Evolutionary conservation across 2,797 vertebrate species (phyloP), one percentile per base, ranked within the genome.

Genomic region (Gephyroberyx darwinii): DNA sequence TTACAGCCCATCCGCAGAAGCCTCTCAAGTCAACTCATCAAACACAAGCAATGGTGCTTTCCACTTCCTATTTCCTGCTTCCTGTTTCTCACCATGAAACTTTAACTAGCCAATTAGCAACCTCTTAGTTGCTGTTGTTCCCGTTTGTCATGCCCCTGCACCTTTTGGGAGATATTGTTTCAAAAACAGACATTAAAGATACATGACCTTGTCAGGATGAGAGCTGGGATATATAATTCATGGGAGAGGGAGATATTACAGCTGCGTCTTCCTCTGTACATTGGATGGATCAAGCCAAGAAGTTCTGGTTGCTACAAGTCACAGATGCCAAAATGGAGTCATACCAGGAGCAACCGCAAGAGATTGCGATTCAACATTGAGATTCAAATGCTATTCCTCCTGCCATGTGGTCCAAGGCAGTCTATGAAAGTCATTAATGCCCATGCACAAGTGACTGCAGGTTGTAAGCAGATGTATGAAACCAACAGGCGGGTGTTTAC

Each of bases 81-180:
- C 83, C 84, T 88, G 81, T 83, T 89, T 85, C 84, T 80, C 71
- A 74, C 69, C 67, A 92, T 92, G 52, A 90, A 92, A 91, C 81
- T 90, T 92, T 92, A 85, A 92, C 76, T 75, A 78, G 83, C 75
- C 87, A 90, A 90, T 92, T 92, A 90, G 88, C 75, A 88, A 88
- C 74, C 80, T 81, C 78, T 88, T 86, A 84, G 85, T 90, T 89
- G 73, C 69, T 90, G 76, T 78, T 84, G 75, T 86, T 88, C 57
- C 74, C 75, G 65, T 84, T 83, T 88, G 79, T 84, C 58, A 12
- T 77, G 53, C 67, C 66, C 45, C 26, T 65, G 74, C 72, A 82
- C 82, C 74, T 82, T 26, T 87, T 91, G 71, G 68, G 89, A 72
- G 73, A 75, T 88, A 84, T 84, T 78, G 79, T 91, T 88, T 91